phyloP scores from a whole-genome alignment of 2,113 vertebrate species.

The Sphaerodactylus townsendi region DNA sequence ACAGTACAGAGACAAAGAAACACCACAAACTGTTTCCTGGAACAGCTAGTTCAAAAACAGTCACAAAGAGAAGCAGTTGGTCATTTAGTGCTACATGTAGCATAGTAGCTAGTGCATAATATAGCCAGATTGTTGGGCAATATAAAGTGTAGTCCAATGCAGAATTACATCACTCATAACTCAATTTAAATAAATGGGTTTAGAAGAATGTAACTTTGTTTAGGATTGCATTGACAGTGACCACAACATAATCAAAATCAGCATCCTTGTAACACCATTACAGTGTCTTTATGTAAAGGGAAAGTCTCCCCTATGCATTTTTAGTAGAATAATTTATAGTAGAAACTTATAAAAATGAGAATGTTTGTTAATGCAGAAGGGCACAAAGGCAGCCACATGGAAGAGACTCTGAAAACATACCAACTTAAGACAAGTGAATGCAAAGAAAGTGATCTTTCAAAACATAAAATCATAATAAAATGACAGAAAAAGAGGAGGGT shows the following conservation, averaged over 20 bases:
- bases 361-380: background rate
- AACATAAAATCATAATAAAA: background rate
- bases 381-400: background rate
- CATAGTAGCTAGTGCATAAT: background rate
- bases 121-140: background rate
- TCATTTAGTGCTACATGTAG: background rate
- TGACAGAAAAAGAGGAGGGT: background rate
- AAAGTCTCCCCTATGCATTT: no score
- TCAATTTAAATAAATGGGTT: no score
- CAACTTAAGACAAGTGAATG: background rate
- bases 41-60: background rate
- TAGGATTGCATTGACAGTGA: background rate
- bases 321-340: background rate
- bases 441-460: background rate
- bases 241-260: background rate
- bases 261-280: background rate
- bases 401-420: background rate
- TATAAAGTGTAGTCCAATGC: no score
- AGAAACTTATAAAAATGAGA: background rate
- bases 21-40: background rate
- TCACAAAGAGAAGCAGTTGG: background rate
- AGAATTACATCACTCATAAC: no score
- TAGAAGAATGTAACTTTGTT: no score
- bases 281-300: no score
- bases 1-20: background rate